Conservation (phyloP, 2,797 vertebrate genomes). For the Chelon auratus region DNA sequence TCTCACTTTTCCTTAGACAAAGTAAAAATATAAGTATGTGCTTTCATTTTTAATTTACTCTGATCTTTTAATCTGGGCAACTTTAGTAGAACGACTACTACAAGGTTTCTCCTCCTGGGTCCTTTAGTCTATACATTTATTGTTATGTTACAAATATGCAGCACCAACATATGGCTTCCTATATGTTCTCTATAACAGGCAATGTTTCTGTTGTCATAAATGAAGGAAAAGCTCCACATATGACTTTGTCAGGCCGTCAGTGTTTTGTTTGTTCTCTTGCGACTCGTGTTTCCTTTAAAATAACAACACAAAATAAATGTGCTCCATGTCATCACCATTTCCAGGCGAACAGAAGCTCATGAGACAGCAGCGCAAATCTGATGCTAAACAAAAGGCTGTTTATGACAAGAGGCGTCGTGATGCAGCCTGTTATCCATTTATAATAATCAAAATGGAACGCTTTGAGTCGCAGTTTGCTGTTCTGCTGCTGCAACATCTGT, state of each 20-base stretch:
- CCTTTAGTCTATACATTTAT: constrained; percentile 31
- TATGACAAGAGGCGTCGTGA: constrained; percentile 69
- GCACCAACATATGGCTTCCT: constrained; percentile 15
- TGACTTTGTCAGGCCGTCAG: constrained; percentile 62
- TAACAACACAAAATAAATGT: constrained; percentile 75
- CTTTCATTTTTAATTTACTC: neutral
- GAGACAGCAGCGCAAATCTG: constrained; percentile 70
- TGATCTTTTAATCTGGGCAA: neutral
- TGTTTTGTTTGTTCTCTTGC: constrained; percentile 70
- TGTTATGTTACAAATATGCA: constrained; percentile 19
- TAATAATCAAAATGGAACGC: constrained; percentile 69
- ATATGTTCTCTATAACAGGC: constrained; percentile 48
- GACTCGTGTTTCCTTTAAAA: constrained; percentile 76
- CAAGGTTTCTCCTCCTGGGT: constrained; percentile 11
- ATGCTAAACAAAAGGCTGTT: constrained; percentile 77
- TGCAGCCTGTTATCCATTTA: constrained; percentile 77
- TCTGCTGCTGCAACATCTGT: constrained; percentile 66
- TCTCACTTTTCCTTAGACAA: too few species aligned
- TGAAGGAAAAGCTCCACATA: constrained; percentile 48
- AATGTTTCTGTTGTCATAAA: constrained; percentile 67
- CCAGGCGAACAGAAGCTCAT: constrained; percentile 66
- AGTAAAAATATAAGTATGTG: too few species aligned
- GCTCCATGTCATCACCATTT: constrained; percentile 76
- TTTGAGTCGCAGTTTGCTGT: constrained; percentile 45
- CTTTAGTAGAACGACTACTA: neutral